A percentile compares a stretch with the other conserved stretches of the same genome.
These are phyloP conservation scores for Cinclus mexicanus DNA, from an alignment of 2,113 vertebrate genomes.

Conservation along the genomic window DNA sequence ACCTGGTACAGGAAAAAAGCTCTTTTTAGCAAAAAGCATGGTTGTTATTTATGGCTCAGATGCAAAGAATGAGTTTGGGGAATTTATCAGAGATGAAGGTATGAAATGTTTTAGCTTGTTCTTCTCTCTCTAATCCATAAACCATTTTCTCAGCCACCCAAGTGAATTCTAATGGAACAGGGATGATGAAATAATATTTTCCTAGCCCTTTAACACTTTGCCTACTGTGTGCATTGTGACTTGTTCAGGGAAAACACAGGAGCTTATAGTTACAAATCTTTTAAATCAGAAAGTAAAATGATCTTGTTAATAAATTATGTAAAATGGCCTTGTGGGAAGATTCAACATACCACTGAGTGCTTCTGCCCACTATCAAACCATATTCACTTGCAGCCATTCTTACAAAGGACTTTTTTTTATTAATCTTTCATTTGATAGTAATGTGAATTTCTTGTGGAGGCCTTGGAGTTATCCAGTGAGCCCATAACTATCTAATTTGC, in stretches of 20 bases:
- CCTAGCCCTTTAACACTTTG: constrained; percentile 84
- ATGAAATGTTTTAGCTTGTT: constrained; percentile 90
- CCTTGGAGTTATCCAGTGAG: constrained; percentile 32
- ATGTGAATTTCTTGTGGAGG: constrained; percentile 39
- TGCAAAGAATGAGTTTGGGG: constrained; percentile 88
- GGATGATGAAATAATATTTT: constrained; percentile 89
- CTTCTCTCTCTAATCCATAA: constrained; percentile 88
- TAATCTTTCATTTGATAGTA: constrained; percentile 3
- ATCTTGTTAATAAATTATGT: constrained; percentile 64
- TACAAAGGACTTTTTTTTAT: constrained; percentile 5
- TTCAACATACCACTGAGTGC: constrained; percentile 23
- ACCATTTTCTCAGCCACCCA: constrained; percentile 88
- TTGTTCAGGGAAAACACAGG: constrained; percentile 61
- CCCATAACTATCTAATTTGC: neutral
- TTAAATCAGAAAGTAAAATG: constrained; percentile 67
- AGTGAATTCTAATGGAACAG: constrained; percentile 91
- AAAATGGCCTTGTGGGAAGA: constrained; percentile 67
- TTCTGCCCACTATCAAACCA: constrained; percentile 31
- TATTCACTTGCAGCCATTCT: constrained; percentile 21
- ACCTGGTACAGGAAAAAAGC: constrained; percentile 80
- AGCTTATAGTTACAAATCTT: constrained; percentile 66
- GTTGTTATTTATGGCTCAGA: constrained; percentile 89
- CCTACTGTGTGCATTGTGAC: constrained; percentile 75
- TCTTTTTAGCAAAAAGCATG: constrained; percentile 84
- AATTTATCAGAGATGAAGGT: constrained; percentile 90